These are phyloP conservation scores for Taxidea taxus DNA, from an alignment of 2,113 vertebrate species.

Conservation along the genomic window DNA sequence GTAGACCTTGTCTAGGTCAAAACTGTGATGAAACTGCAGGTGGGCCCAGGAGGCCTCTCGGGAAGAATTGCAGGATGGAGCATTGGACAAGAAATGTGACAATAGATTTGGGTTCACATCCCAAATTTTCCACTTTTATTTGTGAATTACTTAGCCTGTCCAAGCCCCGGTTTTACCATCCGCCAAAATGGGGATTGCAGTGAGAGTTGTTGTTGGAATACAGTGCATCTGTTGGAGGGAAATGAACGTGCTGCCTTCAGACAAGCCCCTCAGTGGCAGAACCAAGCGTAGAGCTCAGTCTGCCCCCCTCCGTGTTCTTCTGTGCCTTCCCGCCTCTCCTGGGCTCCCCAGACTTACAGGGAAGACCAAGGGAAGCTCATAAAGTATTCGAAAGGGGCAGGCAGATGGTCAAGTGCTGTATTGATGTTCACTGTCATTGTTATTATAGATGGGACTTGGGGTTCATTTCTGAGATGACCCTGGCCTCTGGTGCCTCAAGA, in stretches of 20 bases:
- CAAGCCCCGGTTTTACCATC: neutral
- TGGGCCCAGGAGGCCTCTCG: neutral
- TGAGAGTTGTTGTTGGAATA: neutral
- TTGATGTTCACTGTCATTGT: neutral
- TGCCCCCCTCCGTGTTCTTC: accelerated
- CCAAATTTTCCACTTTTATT: neutral
- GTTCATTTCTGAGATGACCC: constrained; percentile 13
- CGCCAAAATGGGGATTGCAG: neutral
- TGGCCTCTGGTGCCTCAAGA: neutral
- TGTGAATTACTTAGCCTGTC: neutral
- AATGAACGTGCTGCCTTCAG: neutral
- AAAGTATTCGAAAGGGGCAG: neutral
- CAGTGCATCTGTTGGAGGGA: accelerated
- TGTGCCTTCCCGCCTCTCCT: neutral
- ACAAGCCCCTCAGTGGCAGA: neutral
- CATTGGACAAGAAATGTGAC: neutral
- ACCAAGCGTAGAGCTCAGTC: neutral
- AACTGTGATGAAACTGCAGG: neutral
- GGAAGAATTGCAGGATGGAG: neutral
- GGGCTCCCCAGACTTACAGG: neutral
- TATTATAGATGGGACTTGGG: neutral
- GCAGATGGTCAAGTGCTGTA: neutral
- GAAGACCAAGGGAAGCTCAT: neutral
- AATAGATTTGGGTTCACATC: neutral
- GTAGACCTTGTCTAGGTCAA: neutral